Evolutionary conservation across 2,113 vertebrate species (phyloP).

Genomic region (Pseudorhombus dupliciocellatus): DNA sequence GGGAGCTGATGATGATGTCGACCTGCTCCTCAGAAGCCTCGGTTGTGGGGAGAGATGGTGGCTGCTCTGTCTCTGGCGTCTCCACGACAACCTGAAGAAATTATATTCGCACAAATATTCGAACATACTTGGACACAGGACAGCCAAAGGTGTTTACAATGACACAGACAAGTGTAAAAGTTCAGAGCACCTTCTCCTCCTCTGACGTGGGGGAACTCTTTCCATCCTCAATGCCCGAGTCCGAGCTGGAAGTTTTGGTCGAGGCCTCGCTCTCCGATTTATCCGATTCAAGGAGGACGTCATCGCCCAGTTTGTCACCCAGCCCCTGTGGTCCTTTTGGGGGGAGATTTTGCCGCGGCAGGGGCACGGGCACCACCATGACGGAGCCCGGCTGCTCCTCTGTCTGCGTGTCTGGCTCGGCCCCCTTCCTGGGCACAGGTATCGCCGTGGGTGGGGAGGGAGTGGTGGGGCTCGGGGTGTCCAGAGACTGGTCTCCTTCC

Average conservation of each 20-base stretch:
- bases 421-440: constrained; percentile 30
- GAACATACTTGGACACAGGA: background rate
- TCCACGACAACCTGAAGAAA: constrained; percentile 52
- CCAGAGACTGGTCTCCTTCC: constrained; percentile 75
- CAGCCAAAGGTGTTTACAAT: too few species aligned
- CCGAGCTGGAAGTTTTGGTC: constrained; percentile 71
- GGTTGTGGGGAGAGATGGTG: constrained; percentile 4
- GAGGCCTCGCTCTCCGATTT: constrained; percentile 78
- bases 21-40: constrained; percentile 24
- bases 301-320: constrained; percentile 43
- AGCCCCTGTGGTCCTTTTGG: constrained; percentile 43
- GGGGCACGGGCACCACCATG: constrained; percentile 47
- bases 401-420: background rate
- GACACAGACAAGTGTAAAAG: background rate
- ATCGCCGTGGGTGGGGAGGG: constrained; percentile 20
- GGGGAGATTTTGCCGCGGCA: constrained; percentile 37
- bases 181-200: constrained; percentile 69
- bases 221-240: constrained; percentile 79
- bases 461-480: constrained; percentile 47
- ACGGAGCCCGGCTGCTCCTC: constrained; percentile 13
- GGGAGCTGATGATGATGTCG: background rate
- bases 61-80: constrained; percentile 62
- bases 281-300: constrained; percentile 65
- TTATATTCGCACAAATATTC: background rate
- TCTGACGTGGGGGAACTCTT: constrained; percentile 68